phyloP scores from a whole-genome alignment of 2,888 invertebrate genomes.

The Oeneis ivallda region DNA sequence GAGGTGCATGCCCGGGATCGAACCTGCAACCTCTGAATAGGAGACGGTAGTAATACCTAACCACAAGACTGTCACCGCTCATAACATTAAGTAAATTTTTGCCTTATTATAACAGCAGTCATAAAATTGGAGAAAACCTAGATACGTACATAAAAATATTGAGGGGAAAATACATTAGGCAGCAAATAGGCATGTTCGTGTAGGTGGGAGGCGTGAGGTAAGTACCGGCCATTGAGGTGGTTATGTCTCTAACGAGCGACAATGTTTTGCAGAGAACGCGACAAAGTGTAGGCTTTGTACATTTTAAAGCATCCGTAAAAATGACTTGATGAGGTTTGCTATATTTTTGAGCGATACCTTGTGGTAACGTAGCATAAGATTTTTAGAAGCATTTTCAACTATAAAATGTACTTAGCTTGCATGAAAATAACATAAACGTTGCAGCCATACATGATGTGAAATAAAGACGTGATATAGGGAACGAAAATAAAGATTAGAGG shows the following conservation, averaged over 20 bases:
- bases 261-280: conserved; percentile 43
- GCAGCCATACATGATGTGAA: not conserved
- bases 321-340: conserved; percentile 9
- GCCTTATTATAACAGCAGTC: not conserved
- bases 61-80: not conserved
- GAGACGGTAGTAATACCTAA: not conserved
- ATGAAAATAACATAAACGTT: not conserved
- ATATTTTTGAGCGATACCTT: not conserved
- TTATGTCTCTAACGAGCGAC: conserved; percentile 53
- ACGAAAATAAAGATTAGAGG: no score
- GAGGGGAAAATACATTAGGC: conserved; percentile 31
- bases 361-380: not conserved
- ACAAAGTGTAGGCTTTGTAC: conserved; percentile 47
- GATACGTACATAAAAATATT: conserved; percentile 9
- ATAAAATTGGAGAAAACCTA: conserved; percentile 5
- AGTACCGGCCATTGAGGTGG: conserved; percentile 52
- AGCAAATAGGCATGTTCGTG: conserved; percentile 22
- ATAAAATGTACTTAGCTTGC: not conserved
- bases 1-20: no score
- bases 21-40: not conserved
- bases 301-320: conserved; percentile 19
- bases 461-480: not conserved
- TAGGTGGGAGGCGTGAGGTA: conserved; percentile 39
- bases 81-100: not conserved
- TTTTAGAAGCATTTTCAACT: not conserved